Conservation (phyloP, 2,797 vertebrate genomes). For the Phrynocephalus vlangalii region DNA sequence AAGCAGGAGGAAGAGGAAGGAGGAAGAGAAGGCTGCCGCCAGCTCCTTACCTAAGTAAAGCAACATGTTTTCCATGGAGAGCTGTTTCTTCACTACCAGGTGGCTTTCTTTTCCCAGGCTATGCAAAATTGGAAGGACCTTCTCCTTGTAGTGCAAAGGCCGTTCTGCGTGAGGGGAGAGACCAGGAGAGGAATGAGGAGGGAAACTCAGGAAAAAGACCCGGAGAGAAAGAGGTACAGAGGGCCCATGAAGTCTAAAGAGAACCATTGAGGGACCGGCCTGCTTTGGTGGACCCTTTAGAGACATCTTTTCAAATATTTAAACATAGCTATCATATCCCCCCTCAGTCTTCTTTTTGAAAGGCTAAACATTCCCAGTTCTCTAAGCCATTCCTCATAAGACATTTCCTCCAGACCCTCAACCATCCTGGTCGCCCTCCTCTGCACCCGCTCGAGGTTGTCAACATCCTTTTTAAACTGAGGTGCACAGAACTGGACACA, state of each 20-base stretch:
- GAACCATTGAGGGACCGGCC: not conserved
- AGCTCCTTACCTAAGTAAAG: constrained; percentile 84
- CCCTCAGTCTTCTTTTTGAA: too few relatives aligned
- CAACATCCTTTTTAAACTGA: too few relatives aligned
- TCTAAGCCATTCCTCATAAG: too few relatives aligned
- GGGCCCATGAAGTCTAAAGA: not conserved
- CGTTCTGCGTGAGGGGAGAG: constrained; percentile 80
- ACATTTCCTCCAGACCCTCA: too few relatives aligned
- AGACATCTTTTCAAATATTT: too few relatives aligned
- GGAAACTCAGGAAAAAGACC: too few relatives aligned
- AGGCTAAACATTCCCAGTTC: too few relatives aligned
- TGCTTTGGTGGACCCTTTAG: not conserved
- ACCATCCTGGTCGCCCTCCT: too few relatives aligned
- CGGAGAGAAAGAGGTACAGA: not conserved
- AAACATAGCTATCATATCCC: too few relatives aligned
- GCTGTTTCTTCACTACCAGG: constrained; percentile 90
- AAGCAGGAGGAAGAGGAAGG: too few relatives aligned
- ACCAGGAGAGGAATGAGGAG: not conserved
- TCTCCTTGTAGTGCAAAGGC: constrained; percentile 90
- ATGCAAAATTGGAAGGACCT: constrained; percentile 91
- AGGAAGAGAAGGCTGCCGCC: not conserved
- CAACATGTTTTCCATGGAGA: constrained; percentile 89
- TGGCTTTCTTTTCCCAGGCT: constrained; percentile 86
- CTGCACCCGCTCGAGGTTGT: too few relatives aligned
- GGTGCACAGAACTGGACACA: too few relatives aligned